Evolutionary conservation across 2,888 invertebrate genomes (phyloP), one percentile per base, ranked within the genome.

Genomic region (Balanococcus diminutus): DNA sequence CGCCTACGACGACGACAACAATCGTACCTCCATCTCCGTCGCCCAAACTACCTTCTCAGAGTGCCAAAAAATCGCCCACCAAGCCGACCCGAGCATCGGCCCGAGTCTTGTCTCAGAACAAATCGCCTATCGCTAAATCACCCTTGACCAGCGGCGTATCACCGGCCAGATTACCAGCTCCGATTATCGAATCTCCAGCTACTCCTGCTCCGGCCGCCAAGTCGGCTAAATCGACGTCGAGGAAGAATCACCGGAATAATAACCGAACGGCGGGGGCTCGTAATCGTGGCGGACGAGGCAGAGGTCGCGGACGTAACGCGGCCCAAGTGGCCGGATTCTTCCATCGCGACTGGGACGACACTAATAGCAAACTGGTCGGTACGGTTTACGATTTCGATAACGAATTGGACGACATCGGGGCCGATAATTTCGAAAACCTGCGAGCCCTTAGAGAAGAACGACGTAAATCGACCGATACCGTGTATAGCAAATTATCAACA

Each of bases 331-430:
- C 31, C 72, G 72, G 31, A 2, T 79, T 79, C 36, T 79, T 36
- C 36, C 82, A 67, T 28, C 56, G 86, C 4, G 86, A 86, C n/a
- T 91, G 91, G 88, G 90, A 91, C 28, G 93, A 93, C 88, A 94
- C 95, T 2, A 95, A 94, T 87, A 95, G 94, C 89, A 96, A 95
- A 89, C 91, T 96, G 51, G 94, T 94, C 8, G 96, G 96, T 9
- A 96, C 96, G 1, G 96, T 96, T 1, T 97, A 96, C 89, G 97
- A 95, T 89, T 93, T 95, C 88, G 94, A 96, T 89, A 95, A 95
- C 87, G 94, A 96, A 88, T n/a, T n/a, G n/a, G 96, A 96, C 89
- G 94, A 95, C 87, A 93, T 94, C 19, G 87, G 87, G 19, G 88
- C 88, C 31, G 89, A 88, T 56, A 91, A 92, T 89, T 93, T 95